phyloP scores from a whole-genome alignment of 37 sponge, comb jelly and placozoan genomes.

The Tethya wilhelma region DNA sequence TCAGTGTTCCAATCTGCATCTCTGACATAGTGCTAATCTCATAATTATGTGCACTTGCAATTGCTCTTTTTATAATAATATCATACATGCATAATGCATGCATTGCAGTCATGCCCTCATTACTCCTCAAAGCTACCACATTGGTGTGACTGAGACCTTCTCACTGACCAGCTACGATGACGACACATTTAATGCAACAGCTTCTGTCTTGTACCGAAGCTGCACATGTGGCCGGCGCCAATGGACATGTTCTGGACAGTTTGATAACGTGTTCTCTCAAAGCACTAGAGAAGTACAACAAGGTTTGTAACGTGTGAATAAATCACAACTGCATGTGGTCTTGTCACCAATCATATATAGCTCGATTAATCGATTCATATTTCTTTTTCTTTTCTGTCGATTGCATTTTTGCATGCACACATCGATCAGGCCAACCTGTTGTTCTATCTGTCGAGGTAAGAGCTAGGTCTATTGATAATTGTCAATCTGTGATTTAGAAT shows the following conservation, averaged over 20 bases:
- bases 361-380: not conserved
- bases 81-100: too few relatives aligned
- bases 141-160: conserved; percentile 25
- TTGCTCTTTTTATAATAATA: too few relatives aligned
- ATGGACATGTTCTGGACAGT: not conserved
- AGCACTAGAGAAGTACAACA: not conserved
- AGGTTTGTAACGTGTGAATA: too few relatives aligned
- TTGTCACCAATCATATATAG: too few relatives aligned
- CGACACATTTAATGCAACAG: not conserved
- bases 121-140: conserved; percentile 32
- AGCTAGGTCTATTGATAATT: not conserved
- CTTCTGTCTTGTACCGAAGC: too few relatives aligned
- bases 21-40: too few relatives aligned
- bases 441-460: too few relatives aligned
- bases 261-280: not conserved
- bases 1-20: too few relatives aligned
- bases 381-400: not conserved
- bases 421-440: conserved; percentile 23
- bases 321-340: too few relatives aligned
- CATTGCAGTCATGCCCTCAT: conserved; percentile 45
- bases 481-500: not conserved
- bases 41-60: too few relatives aligned
- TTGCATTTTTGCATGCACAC: too few relatives aligned
- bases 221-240: too few relatives aligned
- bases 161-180: conserved; percentile 36